A percentile compares a stretch with the other conserved stretches of the same genome.
These are phyloP conservation scores for Pentamera pediparva DNA, from an alignment of 53 echinoderm and acorn worm genomes.

Conservation along the genomic window DNA sequence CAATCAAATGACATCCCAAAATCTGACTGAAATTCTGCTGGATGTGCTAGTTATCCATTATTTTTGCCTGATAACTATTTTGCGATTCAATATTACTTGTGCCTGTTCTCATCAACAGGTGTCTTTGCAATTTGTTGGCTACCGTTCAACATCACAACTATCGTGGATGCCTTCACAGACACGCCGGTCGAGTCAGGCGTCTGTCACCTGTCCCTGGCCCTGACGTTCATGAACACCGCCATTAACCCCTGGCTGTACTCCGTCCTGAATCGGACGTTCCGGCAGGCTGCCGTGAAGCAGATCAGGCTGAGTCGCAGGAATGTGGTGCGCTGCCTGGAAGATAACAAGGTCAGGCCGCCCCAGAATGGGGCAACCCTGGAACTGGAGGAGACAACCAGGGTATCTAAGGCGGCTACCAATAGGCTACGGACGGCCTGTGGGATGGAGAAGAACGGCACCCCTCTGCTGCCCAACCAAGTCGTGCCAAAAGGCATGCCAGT, in stretches of 20 bases:
- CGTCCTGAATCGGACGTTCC: conserved; percentile 75
- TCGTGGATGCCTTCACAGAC: conserved; percentile 37
- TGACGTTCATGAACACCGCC: conserved; percentile 85
- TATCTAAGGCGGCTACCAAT: background rate
- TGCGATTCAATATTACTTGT: background rate
- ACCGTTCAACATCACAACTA: conserved; percentile 64
- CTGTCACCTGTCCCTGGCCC: conserved; percentile 51
- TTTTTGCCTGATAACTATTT: background rate
- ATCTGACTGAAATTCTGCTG: too few relatives aligned
- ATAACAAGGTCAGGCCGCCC: conserved; percentile 31
- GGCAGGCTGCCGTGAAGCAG: conserved; percentile 46
- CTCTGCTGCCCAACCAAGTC: conserved; percentile 5
- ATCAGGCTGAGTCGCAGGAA: background rate
- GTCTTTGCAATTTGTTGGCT: conserved; percentile 92
- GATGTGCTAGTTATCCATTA: too few relatives aligned
- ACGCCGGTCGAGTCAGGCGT: conserved; percentile 26
- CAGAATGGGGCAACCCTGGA: background rate
- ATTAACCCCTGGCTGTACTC: conserved; percentile 97
- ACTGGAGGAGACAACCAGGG: background rate
- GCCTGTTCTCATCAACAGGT: conserved; percentile 32
- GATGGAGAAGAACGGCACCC: background rate
- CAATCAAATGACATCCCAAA: too few relatives aligned
- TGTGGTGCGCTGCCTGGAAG: conserved; percentile 14
- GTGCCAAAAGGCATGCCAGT: too few relatives aligned
- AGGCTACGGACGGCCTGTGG: too few relatives aligned